Conservation (phyloP, 2,888 invertebrate species). For the Melanostoma scalare region DNA sequence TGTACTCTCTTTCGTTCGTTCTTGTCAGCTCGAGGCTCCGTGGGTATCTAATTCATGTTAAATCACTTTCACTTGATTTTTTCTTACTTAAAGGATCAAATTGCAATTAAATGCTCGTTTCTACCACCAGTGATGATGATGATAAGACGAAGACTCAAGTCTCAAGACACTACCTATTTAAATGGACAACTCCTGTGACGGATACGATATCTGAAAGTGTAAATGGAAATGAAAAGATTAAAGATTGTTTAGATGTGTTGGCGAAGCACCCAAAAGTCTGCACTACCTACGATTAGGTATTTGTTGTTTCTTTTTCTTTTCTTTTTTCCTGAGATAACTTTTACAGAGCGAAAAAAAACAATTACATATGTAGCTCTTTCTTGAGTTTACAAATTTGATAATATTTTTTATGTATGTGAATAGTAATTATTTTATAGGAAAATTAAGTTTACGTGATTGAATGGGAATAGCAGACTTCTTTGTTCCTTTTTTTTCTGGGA, state of each 20-base stretch:
- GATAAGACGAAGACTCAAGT: slow-evolving; percentile 6
- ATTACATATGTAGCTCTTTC: not conserved
- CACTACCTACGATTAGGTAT: not conserved
- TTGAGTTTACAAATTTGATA: too few relatives aligned
- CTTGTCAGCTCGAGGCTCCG: slow-evolving; percentile 43
- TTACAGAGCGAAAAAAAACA: too few relatives aligned
- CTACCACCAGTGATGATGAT: not conserved
- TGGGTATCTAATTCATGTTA: slow-evolving; percentile 16
- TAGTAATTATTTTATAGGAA: slow-evolving; percentile 28
- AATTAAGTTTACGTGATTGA: slow-evolving; percentile 28
- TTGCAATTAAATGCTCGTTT: slow-evolving; percentile 12
- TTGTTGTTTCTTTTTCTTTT: slow-evolving; percentile 3
- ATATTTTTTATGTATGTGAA: slow-evolving; percentile 1
- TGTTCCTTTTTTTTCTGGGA: slow-evolving; percentile 51
- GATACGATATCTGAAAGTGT: slow-evolving; percentile 18
- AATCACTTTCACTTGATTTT: slow-evolving; percentile 29
- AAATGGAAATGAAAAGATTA: slow-evolving; percentile 15
- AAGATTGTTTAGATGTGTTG: slow-evolving; percentile 37
- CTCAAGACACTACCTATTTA: not conserved
- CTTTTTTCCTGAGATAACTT: not conserved
- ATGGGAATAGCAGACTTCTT: slow-evolving; percentile 49
- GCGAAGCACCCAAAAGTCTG: slow-evolving; percentile 36
- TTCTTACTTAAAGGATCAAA: not conserved
- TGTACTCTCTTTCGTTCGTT: slow-evolving; percentile 56
- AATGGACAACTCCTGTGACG: not conserved